Conservation (phyloP, 2,113 vertebrate genomes). For the Oxyura jamaicensis region DNA sequence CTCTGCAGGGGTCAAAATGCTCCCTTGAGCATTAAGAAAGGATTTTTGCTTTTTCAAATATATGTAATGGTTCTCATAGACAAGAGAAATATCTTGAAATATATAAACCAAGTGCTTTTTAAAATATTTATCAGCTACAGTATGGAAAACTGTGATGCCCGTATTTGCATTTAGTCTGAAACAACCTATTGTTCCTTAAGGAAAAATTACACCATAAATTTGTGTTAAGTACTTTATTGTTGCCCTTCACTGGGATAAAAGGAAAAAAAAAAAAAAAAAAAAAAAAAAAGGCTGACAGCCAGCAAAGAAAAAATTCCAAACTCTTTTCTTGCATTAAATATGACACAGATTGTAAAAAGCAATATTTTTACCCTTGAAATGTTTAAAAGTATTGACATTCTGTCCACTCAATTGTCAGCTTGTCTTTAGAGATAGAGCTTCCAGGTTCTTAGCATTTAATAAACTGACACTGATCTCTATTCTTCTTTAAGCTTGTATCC, state of each 20-base stretch:
- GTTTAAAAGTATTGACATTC: slow-evolving; percentile 87
- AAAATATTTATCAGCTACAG: not conserved
- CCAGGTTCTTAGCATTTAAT: slow-evolving; percentile 76
- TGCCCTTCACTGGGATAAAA: slow-evolving; percentile 57
- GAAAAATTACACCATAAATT: not conserved
- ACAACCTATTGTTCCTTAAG: not conserved
- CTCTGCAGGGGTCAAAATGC: not conserved
- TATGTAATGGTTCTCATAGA: not conserved
- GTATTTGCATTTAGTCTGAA: slow-evolving; percentile 6
- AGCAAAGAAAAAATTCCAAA: slow-evolving; percentile 87
- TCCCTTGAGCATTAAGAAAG: not conserved
- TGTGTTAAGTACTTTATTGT: slow-evolving; percentile 64
- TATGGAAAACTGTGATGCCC: not conserved
- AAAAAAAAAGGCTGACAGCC: slow-evolving; percentile 85
- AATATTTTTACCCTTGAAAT: slow-evolving; percentile 92
- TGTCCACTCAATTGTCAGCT: slow-evolving; percentile 77
- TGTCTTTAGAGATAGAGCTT: slow-evolving; percentile 75
- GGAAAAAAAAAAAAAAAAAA: slow-evolving; percentile 84
- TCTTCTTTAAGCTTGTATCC: slow-evolving; percentile 67
- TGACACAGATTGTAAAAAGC: slow-evolving; percentile 89
- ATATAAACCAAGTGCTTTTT: not conserved
- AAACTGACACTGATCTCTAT: slow-evolving; percentile 79
- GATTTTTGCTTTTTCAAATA: not conserved
- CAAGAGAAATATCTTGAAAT: not conserved
- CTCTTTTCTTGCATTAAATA: slow-evolving; percentile 90